phyloP scores from a whole-genome alignment of 2,113 vertebrate genomes.

The Hemiprocne comata region DNA sequence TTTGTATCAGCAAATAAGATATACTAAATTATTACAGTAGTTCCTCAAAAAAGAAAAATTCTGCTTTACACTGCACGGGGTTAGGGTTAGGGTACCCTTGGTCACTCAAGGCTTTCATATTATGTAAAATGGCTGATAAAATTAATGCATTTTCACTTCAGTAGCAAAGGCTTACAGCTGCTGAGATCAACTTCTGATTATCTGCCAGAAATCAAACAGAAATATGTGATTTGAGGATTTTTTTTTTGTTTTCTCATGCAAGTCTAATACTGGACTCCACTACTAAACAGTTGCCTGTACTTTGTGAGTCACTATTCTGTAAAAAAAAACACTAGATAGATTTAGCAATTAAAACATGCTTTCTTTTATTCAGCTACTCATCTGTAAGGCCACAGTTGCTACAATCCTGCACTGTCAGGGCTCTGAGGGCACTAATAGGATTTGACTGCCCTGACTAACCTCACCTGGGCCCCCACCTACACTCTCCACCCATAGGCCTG shows the following conservation, averaged over 20 bases:
- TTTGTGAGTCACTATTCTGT: background rate
- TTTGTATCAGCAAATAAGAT: background rate
- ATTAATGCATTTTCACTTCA: background rate
- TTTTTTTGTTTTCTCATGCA: background rate
- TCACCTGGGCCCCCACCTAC: background rate
- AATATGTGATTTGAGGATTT: background rate
- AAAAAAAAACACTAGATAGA: background rate
- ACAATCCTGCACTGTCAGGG: rapidly evolving
- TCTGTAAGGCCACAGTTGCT: background rate
- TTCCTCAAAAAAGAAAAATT: background rate
- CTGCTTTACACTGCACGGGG: background rate
- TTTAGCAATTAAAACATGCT: background rate
- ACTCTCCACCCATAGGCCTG: rapidly evolving
- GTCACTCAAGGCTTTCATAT: background rate
- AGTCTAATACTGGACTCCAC: background rate
- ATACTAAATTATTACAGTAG: background rate
- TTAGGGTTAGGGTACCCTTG: too few relatives aligned
- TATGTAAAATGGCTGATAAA: background rate
- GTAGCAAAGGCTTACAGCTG: background rate
- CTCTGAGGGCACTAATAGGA: background rate
- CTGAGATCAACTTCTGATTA: background rate
- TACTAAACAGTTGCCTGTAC: background rate
- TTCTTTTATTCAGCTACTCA: background rate
- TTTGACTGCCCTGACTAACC: background rate
- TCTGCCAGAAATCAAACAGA: background rate